A percentile compares a stretch with the other conserved stretches of the same genome.
Evolutionary conservation across 2,113 vertebrate species (phyloP).

Genomic region (Empidonax traillii): DNA sequence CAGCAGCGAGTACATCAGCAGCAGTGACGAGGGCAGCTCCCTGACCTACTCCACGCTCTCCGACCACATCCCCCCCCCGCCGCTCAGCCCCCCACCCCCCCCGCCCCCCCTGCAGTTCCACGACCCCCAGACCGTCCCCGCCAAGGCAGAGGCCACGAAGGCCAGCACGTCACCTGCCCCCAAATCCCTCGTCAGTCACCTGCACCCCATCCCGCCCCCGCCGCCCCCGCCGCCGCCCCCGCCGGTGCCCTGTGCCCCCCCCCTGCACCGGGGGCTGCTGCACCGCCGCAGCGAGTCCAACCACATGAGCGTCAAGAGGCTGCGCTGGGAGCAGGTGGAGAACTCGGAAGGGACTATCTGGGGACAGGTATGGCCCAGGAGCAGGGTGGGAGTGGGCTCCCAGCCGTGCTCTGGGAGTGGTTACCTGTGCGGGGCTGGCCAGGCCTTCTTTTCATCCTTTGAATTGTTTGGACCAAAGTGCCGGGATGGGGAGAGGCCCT

Average conservation of each 20-base stretch:
- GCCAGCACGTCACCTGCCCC: neutral
- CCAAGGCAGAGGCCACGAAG: slow-evolving; percentile 71
- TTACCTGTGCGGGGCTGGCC: fast-evolving
- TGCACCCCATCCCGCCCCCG: slow-evolving; percentile 76
- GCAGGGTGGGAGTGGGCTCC: fast-evolving
- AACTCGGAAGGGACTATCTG: slow-evolving; percentile 98
- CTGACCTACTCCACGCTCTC: slow-evolving; percentile 90
- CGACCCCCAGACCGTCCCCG: slow-evolving; percentile 70
- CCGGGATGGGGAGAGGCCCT: neutral
- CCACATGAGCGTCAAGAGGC: slow-evolving; percentile 95
- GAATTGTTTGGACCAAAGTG: neutral
- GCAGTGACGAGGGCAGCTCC: slow-evolving; percentile 92
- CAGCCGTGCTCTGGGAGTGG: fast-evolving
- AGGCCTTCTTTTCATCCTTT: neutral
- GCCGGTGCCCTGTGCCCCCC: slow-evolving; percentile 59
- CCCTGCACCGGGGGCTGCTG: slow-evolving; percentile 74
- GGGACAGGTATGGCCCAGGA: slow-evolving; percentile 83
- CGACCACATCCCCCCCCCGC: slow-evolving; percentile 87
- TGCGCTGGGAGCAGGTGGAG: slow-evolving; percentile 98
- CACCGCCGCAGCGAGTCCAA: slow-evolving; percentile 87
- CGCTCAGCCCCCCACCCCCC: slow-evolving; percentile 82
- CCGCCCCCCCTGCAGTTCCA: slow-evolving; percentile 82
- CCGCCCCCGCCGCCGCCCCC: slow-evolving; percentile 70
- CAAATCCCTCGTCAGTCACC: slow-evolving; percentile 65
- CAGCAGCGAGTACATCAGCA: slow-evolving; percentile 90